Evolutionary conservation across 2,797 vertebrate genomes (phyloP).

Genomic region (Dicrostonyx torquatus): DNA sequence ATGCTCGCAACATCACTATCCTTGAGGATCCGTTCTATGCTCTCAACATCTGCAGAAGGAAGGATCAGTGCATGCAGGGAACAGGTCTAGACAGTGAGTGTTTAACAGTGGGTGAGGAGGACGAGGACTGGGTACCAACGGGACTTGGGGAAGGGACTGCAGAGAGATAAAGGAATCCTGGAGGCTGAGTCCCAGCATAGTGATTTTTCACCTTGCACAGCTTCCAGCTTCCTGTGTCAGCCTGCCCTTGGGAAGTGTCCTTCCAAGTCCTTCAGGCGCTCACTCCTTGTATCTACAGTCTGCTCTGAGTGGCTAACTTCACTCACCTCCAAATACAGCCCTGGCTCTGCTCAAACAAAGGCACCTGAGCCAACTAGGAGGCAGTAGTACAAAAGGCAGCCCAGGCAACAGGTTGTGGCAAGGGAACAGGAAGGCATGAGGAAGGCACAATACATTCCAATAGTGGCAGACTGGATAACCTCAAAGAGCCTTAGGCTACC

Average conservation of each 20-base stretch:
- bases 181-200: too few relatives aligned
- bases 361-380: background rate
- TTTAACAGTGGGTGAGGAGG: too few relatives aligned
- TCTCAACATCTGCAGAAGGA: background rate
- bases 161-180: background rate
- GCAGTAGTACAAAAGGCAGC: background rate
- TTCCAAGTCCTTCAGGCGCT: background rate
- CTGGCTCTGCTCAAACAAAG: background rate
- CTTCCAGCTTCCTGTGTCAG: too few relatives aligned
- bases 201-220: background rate
- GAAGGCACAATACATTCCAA: background rate
- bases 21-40: too few relatives aligned
- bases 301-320: background rate
- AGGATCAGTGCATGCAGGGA: background rate
- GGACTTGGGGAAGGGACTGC: background rate
- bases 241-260: too few relatives aligned
- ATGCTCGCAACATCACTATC: accelerated
- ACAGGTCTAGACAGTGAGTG: background rate
- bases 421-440: background rate
- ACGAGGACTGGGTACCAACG: background rate
- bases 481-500: background rate
- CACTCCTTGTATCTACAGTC: background rate
- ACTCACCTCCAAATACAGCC: background rate
- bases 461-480: background rate
- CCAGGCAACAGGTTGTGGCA: too few relatives aligned